Base-by-base conservation (phyloP, 2,113 vertebrate genomes). In the Nycticebus coucang region DNA sequence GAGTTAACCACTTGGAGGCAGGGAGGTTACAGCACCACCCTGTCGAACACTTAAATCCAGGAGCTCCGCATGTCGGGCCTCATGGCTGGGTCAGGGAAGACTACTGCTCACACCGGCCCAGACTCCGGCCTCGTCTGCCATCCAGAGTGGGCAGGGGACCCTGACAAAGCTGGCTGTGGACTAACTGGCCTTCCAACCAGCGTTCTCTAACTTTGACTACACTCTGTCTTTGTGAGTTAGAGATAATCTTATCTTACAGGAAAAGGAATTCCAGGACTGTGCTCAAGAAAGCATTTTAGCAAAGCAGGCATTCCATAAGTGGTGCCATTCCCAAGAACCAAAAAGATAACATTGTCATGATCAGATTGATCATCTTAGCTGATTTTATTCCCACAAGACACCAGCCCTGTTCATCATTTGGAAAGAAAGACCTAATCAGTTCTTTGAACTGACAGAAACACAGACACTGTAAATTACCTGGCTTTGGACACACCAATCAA, bases 101-200 rank as follows among this genome's bases (percentile, higher is more conserved):
- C 57, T 60, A 41, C 55, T 33, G 26, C 28, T 19, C 12, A 4
- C 0, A 59, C 10, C 57, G 19, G 21, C 45, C 1, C 3, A 80
- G 78, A 26, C 7, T 10, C 7, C 21, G 2, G 37, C 33, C 68
- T 37, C 4, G 3, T 22, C 45, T 0, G 19, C 41, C 35, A n/a
- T 17, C 60, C 28, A 41, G 24, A 18, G 41, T 0, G 4, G 28
- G 37, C 0, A 19, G 9, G 24, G 62, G 22, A 33, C 71, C 55
- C 57, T 7, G 33, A 45, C 26, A 17, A 18, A 55, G 30, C 37
- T 22, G 13, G 37, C 17, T 22, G 14, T 11, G 14, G 30, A 35
- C 24, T 35, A 26, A n/a, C 12, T 2, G 13, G 66, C 4, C 6
- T 4, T 22, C 7, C 9, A 0, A 12, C n/a, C 2, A n/a, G 45